These are phyloP conservation scores for Motacilla tschutschensis DNA, from an alignment of 2,113 vertebrate species.

Conservation along the genomic window DNA sequence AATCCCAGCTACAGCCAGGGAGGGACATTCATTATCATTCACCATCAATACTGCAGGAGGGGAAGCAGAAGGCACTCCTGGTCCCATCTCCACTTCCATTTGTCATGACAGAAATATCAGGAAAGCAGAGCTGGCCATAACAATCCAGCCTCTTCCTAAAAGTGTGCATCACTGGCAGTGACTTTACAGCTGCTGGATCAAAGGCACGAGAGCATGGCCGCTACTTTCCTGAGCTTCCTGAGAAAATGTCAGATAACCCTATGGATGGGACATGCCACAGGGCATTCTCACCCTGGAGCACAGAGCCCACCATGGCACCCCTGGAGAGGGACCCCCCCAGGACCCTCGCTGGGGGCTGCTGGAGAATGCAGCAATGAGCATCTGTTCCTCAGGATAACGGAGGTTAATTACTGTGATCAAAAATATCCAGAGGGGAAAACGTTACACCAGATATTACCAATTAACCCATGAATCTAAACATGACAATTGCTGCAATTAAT, in stretches of 20 bases:
- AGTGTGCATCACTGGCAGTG: rapidly evolving
- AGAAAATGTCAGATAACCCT: rapidly evolving
- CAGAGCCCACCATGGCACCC: not conserved
- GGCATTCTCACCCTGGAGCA: not conserved
- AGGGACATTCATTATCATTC: not conserved
- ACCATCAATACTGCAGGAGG: not conserved
- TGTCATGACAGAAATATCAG: not conserved
- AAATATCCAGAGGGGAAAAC: not conserved
- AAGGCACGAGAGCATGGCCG: not conserved
- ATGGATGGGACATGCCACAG: rapidly evolving
- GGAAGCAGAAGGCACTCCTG: not conserved
- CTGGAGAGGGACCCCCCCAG: not conserved
- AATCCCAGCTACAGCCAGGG: not conserved
- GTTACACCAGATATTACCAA: conserved; percentile 30
- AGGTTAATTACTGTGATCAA: conserved; percentile 28
- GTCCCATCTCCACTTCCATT: not conserved
- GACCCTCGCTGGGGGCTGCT: not conserved
- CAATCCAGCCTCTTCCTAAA: not conserved
- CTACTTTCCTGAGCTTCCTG: not conserved
- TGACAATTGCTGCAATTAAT: conserved; percentile 19
- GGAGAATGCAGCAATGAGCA: not conserved
- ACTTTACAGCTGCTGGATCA: not conserved
- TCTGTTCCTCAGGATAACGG: not conserved
- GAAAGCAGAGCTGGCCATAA: not conserved
- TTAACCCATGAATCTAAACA: conserved; percentile 58